Evolutionary conservation across 2,888 invertebrate genomes (phyloP).

Genomic region (Ornithoptera priamus): DNA sequence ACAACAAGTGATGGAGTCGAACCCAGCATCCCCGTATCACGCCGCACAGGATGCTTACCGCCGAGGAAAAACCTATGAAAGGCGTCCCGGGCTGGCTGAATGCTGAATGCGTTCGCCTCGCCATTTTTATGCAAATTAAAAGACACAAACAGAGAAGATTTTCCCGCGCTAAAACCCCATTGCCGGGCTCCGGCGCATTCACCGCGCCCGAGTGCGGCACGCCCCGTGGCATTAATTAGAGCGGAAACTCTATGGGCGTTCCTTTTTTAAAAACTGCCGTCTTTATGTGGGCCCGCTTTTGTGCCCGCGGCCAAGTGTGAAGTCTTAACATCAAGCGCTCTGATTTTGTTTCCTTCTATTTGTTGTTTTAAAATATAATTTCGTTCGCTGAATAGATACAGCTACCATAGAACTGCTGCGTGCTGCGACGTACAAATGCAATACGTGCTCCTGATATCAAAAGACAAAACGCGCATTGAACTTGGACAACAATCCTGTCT

Average conservation of each 20-base stretch:
- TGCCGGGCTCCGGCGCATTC: conserved; percentile 60
- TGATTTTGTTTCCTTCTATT: conserved; percentile 38
- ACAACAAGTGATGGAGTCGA: conserved; percentile 62
- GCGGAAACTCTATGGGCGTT: conserved; percentile 73
- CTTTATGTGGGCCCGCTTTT: conserved; percentile 70
- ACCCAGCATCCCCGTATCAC: conserved; percentile 46
- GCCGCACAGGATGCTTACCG: conserved; percentile 54
- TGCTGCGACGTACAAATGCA: too few species aligned
- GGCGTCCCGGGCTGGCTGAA: conserved; percentile 52
- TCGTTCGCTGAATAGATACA: neutral
- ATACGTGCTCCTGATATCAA: too few species aligned
- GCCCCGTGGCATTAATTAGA: conserved; percentile 80
- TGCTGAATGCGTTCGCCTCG: conserved; percentile 64
- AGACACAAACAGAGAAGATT: conserved; percentile 71
- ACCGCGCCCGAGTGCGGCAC: conserved; percentile 70
- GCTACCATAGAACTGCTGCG: too few species aligned
- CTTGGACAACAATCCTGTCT: too few species aligned
- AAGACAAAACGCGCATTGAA: too few species aligned
- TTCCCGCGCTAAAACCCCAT: conserved; percentile 73
- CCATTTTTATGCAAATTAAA: conserved; percentile 79
- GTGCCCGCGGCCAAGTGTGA: conserved; percentile 64
- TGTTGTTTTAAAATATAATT: conserved; percentile 14
- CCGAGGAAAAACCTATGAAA: conserved; percentile 50
- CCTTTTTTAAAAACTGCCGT: conserved; percentile 72
- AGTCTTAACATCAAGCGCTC: conserved; percentile 58